Evolutionary conservation across 2,113 vertebrate genomes (phyloP), one percentile per base, ranked within the genome.

Genomic region (Spheniscus mendiculus): DNA sequence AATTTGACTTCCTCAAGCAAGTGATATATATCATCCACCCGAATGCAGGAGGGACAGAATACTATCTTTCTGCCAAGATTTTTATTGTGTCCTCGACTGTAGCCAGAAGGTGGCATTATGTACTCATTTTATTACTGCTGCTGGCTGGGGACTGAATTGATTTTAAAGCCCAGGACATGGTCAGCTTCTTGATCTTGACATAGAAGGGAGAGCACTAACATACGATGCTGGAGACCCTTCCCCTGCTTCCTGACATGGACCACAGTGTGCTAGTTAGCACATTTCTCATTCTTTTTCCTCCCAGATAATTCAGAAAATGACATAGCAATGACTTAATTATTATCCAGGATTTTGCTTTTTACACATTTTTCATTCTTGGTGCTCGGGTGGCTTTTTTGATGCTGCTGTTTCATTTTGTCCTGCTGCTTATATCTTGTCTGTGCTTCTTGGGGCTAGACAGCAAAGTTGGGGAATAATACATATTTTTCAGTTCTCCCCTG

Each of bases 41-140:
- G 1, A 88, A 58, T 45, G 61, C 11, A 9, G 50, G 84, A 87
- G 85, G 96, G 92, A 96, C 83, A 76, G 77, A 74, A 34, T 18
- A 17, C n/a, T 85, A 15, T 97, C 95, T 96, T 80, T 93, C 89
- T 83, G 56, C 53, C 47, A 72, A n/a, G 0, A 5, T 62, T 91
- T 93, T 91, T 69, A 62, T 23, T 22, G 67, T 80, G 93, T 94
- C 93, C 66, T 95, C n/a, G 0, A 15, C 87, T 86, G 3, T 17
- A 95, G 61, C 97, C 97, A 97, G 97, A 84, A 97, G 97, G 86
- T 97, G 97, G 97, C 97, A 96, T 96, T 90, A 94, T 90, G 86
- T 94, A 76, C 97, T 93, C 91, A 76, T 52, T 83, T 97, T 97
- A 88, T 87, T 89, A 36, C 78, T 81, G 61, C 34, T 86, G 42